These are phyloP conservation scores for Orthochromis indermauri DNA, from an alignment of 2,113 vertebrate species.

Conservation along the genomic window DNA sequence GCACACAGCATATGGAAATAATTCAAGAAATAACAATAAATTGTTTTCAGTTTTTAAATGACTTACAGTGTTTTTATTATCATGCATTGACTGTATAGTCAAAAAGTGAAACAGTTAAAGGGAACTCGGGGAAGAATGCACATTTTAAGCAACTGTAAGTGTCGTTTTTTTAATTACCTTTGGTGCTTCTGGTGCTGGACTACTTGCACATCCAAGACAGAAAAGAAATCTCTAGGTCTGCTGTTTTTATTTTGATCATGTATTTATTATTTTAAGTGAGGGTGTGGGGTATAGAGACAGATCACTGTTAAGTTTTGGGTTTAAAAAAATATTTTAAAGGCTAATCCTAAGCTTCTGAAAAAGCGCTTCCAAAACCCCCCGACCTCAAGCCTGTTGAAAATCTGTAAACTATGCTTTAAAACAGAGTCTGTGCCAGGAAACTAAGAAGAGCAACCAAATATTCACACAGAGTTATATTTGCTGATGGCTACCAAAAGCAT, in stretches of 20 bases:
- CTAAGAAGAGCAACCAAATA: not conserved
- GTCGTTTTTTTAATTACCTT: not conserved
- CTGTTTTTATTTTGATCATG: not conserved
- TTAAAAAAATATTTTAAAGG: not conserved
- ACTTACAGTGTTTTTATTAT: not conserved
- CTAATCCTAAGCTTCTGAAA: not conserved
- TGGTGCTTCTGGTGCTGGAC: not conserved
- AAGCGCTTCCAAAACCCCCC: not conserved
- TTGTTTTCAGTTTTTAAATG: not conserved
- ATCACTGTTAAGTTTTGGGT: not conserved
- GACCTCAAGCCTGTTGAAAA: not conserved
- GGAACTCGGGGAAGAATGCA: not conserved
- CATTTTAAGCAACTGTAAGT: not conserved
- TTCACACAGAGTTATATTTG: not conserved
- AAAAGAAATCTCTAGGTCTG: not conserved
- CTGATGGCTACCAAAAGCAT: not conserved
- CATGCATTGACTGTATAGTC: not conserved
- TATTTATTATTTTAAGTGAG: not conserved
- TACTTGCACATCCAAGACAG: not conserved
- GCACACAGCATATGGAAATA: not conserved
- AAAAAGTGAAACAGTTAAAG: not conserved
- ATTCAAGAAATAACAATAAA: not conserved
- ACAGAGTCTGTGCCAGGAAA: not conserved
- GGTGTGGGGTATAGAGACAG: not conserved
- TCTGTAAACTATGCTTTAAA: not conserved